Percentiles rank a stretch among this genome's conserved stretches.
Evolutionary conservation across 1,140 invertebrate species (phyloP).

Genomic region (Capitella teleta): DNA sequence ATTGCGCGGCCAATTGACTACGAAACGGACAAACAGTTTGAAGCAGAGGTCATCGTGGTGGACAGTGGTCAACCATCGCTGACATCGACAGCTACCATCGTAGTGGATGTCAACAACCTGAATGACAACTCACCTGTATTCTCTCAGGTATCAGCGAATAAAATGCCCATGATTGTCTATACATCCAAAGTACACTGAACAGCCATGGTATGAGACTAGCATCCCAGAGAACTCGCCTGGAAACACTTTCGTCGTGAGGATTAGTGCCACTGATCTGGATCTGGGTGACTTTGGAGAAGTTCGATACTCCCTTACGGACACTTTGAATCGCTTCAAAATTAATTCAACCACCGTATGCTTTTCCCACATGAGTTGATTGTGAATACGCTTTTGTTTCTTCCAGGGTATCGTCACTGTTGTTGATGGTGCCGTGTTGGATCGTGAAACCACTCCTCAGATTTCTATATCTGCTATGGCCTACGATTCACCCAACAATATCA

Average conservation of each 20-base stretch:
- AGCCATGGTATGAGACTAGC: neutral
- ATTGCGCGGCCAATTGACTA: constrained; percentile 71
- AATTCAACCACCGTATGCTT: constrained; percentile 11
- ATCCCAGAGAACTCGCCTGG: constrained; percentile 4
- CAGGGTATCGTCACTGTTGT: constrained; percentile 14
- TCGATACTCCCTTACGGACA: constrained; percentile 2
- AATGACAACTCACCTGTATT: constrained; percentile 80
- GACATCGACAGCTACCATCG: constrained; percentile 60
- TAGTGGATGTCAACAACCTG: constrained; percentile 50
- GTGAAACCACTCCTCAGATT: constrained; percentile 57
- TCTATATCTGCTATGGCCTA: constrained; percentile 65
- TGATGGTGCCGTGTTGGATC: constrained; percentile 9
- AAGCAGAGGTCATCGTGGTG: constrained; percentile 45
- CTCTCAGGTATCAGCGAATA: neutral
- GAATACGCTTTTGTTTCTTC: constrained; percentile 10
- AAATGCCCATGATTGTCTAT: neutral
- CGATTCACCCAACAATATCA: constrained; percentile 54
- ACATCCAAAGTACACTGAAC: neutral
- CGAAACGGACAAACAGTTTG: constrained; percentile 60
- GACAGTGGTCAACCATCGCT: constrained; percentile 75
- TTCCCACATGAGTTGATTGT: neutral
- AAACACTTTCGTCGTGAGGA: neutral
- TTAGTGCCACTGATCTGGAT: neutral
- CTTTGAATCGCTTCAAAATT: constrained; percentile 1
- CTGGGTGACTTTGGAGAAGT: constrained; percentile 1